Conservation (phyloP, 37 sponge, comb jelly and placozoan genomes). For the Eunapius fragilis region DNA sequence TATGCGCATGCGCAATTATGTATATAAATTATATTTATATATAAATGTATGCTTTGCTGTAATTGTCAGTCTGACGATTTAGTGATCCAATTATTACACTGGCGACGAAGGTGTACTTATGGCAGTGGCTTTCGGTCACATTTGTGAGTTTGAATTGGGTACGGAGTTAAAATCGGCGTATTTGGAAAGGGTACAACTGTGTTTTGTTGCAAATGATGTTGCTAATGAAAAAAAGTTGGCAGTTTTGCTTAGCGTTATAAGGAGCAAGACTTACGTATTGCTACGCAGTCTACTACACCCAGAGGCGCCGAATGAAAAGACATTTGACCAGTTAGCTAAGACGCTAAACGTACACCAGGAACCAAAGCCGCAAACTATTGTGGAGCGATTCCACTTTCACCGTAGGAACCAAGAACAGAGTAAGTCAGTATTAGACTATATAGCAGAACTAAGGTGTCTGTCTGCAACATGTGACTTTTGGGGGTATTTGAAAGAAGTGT, state of each 20-base stretch:
- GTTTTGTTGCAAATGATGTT: slow-evolving; percentile 30
- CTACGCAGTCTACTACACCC: slow-evolving; percentile 34
- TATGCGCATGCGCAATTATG: too few species aligned
- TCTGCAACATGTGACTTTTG: slow-evolving; percentile 27
- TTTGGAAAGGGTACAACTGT: slow-evolving; percentile 31
- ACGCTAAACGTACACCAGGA: slow-evolving; percentile 21
- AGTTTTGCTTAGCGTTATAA: slow-evolving; percentile 21
- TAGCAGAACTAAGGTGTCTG: slow-evolving; percentile 34
- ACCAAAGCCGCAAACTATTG: slow-evolving; percentile 23
- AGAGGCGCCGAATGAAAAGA: slow-evolving; percentile 15
- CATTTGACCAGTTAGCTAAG: slow-evolving; percentile 1
- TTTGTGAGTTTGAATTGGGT: slow-evolving; percentile 25
- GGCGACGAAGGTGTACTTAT: slow-evolving; percentile 33
- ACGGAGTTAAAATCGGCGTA: slow-evolving; percentile 16
- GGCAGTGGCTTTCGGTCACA: background rate
- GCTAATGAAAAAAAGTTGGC: slow-evolving; percentile 19
- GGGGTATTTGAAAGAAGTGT: slow-evolving; percentile 19
- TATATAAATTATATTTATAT: too few species aligned
- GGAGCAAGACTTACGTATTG: slow-evolving; percentile 25
- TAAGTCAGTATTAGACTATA: slow-evolving; percentile 23
- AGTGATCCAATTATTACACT: background rate
- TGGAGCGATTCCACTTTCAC: slow-evolving; percentile 32
- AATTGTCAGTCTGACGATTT: too few species aligned
- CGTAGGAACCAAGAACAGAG: slow-evolving; percentile 9
- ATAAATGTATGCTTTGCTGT: too few species aligned